Percentiles rank a stretch among this genome's conserved stretches.
These are phyloP conservation scores for Odontomyia ornata DNA, from an alignment of 2,888 invertebrate species.

Conservation along the genomic window DNA sequence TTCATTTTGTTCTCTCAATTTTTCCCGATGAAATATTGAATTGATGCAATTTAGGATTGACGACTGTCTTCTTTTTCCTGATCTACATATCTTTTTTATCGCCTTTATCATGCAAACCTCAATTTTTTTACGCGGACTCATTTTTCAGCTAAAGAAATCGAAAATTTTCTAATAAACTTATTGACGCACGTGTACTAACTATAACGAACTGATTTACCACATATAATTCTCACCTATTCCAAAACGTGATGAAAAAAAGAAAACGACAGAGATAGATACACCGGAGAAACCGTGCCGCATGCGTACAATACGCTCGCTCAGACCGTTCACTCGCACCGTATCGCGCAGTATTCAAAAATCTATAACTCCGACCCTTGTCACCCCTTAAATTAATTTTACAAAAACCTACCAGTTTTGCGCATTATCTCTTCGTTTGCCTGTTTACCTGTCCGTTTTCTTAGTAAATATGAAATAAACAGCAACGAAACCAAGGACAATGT, in stretches of 20 bases:
- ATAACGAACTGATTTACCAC: background rate
- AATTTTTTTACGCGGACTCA: conserved; percentile 13
- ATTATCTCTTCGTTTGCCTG: no score
- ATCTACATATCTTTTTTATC: conserved; percentile 13
- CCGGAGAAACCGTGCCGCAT: conserved; percentile 1
- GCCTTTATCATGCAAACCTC: background rate
- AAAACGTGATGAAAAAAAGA: conserved; percentile 10
- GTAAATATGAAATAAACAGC: no score
- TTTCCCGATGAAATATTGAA: conserved; percentile 1
- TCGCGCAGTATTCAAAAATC: conserved; percentile 1
- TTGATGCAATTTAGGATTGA: background rate
- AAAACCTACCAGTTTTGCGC: no score
- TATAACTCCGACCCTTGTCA: background rate
- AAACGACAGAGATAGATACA: conserved; percentile 7
- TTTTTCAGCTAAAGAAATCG: background rate
- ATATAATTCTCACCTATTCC: background rate
- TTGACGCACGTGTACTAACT: background rate
- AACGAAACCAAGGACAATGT: no score
- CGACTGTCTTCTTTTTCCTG: background rate
- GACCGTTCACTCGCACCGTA: background rate
- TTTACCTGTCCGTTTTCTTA: no score
- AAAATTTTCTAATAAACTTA: background rate
- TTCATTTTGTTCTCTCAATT: conserved; percentile 14
- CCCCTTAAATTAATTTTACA: no score
- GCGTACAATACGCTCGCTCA: background rate